Evolutionary conservation across 2,797 vertebrate species (phyloP).

Genomic region (Helostoma temminkii): DNA sequence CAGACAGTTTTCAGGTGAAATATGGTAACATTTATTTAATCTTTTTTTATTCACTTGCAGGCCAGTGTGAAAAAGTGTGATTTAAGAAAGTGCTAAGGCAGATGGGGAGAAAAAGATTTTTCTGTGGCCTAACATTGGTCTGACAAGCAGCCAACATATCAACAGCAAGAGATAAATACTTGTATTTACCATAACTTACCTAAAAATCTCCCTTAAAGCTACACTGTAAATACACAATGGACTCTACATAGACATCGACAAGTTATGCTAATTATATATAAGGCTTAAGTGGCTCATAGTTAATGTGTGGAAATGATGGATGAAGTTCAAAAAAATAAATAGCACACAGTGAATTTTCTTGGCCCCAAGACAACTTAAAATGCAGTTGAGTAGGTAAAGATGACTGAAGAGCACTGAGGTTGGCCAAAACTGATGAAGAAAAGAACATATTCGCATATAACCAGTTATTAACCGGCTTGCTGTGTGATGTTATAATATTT

Average conservation of each 20-base stretch:
- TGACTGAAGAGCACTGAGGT: conserved; percentile 30
- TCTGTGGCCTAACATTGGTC: conserved; percentile 46
- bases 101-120: conserved; percentile 26
- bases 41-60: conserved; percentile 10
- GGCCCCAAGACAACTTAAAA: not conserved
- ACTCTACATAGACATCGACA: conserved; percentile 52
- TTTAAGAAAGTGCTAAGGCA: conserved; percentile 6
- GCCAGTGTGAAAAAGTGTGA: not conserved
- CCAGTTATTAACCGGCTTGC: conserved; percentile 41
- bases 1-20: not conserved
- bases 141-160: conserved; percentile 65
- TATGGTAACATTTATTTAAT: not conserved
- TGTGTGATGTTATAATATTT: conserved; percentile 38
- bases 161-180: conserved; percentile 69
- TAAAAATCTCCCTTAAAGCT: conserved; percentile 63
- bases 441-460: conserved; percentile 7
- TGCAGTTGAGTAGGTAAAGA: conserved; percentile 24
- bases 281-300: conserved; percentile 57
- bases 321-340: conserved; percentile 53
- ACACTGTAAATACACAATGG: conserved; percentile 66
- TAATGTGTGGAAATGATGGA: conserved; percentile 70
- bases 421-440: no score
- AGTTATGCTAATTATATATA: conserved; percentile 79
- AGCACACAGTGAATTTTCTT: conserved; percentile 28
- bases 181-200: conserved; percentile 62